Base-by-base conservation (phyloP, 2,797 vertebrate genomes). In the Peromyscus attwateri region DNA sequence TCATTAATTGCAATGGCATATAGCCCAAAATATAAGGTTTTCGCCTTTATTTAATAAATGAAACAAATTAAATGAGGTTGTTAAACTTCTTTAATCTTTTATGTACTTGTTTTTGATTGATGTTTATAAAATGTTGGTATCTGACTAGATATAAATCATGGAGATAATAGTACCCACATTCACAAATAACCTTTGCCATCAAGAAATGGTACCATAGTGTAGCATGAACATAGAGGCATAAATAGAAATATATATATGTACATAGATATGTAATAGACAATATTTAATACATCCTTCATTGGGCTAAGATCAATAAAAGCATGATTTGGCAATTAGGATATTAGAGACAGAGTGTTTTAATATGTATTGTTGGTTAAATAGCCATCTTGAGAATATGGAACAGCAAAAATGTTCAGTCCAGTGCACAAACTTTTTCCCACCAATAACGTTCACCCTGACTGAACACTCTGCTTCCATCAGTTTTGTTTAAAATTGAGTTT, bases 401-500 rank as follows among this genome's bases (percentile, higher is more conserved):
- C 5, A 43, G 21, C 31, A 70, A 88, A 93, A 92, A n/a, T 87
- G 85, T 25, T 29, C 79, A 77, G 52, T 88, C 34, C 75, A 52
- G 23, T 12, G 91, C 55, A 85, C 23, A 52, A 4, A 66, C 84
- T 87, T 10, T 29, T 90, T 87, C 13, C 71, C 29, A 92, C 19
- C 34, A 76, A 88, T 14, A 66, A 66, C 11, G 6, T 31, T 66
- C 64, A 66, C 64, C 27, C 64, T 31, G 27, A 66, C 27, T 66
- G 29, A 11, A 66, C 64, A 66, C 29, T 31, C 10, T 66, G 64
- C 9, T 89, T 2, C 52, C 46, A 88, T 85, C 37, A 96, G n/a
- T 9, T 91, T 88, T 64, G 17, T 62, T 92, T 95, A 90, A 94
- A 94, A 80, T 34, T 9, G 62, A 68, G 37, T 49, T 83, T 89